phyloP scores from a whole-genome alignment of 2,113 vertebrate species.

The Dicerorhinus sumatrensis region DNA sequence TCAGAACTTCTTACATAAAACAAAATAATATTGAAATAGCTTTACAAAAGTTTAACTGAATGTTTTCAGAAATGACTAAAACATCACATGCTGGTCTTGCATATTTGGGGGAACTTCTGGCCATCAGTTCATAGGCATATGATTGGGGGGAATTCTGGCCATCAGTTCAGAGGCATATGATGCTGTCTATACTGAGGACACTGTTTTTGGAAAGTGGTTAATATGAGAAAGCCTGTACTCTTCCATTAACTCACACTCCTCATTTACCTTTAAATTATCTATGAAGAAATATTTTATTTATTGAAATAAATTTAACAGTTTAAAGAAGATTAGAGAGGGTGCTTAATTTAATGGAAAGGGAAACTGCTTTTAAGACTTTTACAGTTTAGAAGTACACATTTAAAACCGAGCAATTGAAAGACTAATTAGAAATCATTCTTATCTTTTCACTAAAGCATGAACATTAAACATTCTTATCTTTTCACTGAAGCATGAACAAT shows the following conservation, averaged over 20 bases:
- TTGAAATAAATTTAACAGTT: slow-evolving; percentile 43
- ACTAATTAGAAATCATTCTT: slow-evolving; percentile 56
- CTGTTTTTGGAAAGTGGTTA: neutral
- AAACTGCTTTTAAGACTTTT: slow-evolving; percentile 46
- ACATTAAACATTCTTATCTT: slow-evolving; percentile 41
- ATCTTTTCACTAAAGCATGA: slow-evolving; percentile 60
- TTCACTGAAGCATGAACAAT: slow-evolving; percentile 45
- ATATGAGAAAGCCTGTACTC: neutral
- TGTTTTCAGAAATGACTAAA: neutral
- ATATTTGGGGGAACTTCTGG: neutral
- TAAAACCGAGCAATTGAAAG: slow-evolving; percentile 34
- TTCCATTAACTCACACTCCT: neutral
- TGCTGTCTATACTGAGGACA: neutral
- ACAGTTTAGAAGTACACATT: slow-evolving; percentile 41
- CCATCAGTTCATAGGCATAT: neutral
- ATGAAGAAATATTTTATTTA: slow-evolving; percentile 33
- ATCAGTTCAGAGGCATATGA: neutral
- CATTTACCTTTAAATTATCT: slow-evolving; percentile 27
- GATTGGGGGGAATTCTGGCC: neutral
- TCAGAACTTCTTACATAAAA: slow-evolving; percentile 13
- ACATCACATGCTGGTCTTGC: neutral
- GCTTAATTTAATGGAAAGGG: slow-evolving; percentile 40
- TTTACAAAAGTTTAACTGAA: neutral
- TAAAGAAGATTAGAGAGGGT: slow-evolving; percentile 30
- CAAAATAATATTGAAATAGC: neutral